These are phyloP conservation scores for Synergus gifuensis DNA, from an alignment of 2,888 invertebrate species.

Conservation along the genomic window DNA sequence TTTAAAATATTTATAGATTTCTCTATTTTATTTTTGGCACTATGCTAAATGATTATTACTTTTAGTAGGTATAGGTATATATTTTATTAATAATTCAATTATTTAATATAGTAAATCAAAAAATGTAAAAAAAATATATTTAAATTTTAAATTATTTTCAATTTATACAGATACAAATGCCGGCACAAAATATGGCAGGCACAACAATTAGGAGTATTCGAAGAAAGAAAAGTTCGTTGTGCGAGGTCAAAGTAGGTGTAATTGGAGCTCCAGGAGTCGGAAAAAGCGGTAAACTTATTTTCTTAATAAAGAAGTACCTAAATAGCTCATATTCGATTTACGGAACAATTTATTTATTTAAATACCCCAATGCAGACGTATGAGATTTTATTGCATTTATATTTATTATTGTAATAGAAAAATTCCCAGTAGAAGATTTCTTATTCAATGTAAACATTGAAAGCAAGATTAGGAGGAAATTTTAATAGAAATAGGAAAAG, in stretches of 20 bases:
- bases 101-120: too few relatives aligned
- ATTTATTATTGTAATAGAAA: neutral
- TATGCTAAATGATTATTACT: too few relatives aligned
- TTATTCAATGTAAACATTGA: neutral
- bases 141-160: constrained; percentile 28
- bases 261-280: constrained; percentile 94
- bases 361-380: too few relatives aligned
- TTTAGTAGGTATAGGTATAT: too few relatives aligned
- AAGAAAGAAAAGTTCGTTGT: constrained; percentile 92
- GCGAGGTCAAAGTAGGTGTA: constrained; percentile 94
- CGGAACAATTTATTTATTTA: neutral
- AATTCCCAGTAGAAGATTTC: constrained; percentile 22
- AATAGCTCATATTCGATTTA: constrained; percentile 10
- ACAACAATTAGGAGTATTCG: constrained; percentile 88
- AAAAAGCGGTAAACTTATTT: constrained; percentile 87
- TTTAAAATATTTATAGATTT: neutral
- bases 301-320: neutral
- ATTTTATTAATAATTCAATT: too few relatives aligned
- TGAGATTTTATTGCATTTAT: too few relatives aligned
- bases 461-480: neutral
- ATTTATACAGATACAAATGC: constrained; percentile 63
- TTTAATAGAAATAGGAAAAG: constrained; percentile 47
- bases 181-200: constrained; percentile 77
- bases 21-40: too few relatives aligned
- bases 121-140: neutral